A percentile compares a stretch with the other conserved stretches of the same genome.
phyloP scores from a whole-genome alignment of 2,888 invertebrate species.

The Sphaerophoria rueppellii region DNA sequence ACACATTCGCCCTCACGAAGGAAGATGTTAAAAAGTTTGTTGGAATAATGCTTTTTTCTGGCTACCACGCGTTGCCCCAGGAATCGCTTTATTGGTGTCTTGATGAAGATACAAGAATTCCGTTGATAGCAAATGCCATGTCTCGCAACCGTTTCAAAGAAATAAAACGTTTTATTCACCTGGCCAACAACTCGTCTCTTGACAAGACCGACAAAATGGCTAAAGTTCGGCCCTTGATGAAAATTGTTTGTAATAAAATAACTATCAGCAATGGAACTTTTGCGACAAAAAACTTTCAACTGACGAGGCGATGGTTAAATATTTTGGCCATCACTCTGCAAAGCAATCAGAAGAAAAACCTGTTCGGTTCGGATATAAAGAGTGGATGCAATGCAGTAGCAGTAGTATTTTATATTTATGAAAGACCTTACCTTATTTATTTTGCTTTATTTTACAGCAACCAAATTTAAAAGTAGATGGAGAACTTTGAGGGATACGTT shows the following conservation, averaged over 20 bases:
- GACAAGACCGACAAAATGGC: background rate
- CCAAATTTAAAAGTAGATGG: too few species aligned
- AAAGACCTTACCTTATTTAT: too few species aligned
- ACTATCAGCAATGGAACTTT: background rate
- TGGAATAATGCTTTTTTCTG: background rate
- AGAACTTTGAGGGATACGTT: too few species aligned
- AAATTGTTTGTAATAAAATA: background rate
- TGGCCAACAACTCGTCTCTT: background rate
- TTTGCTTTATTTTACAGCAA: too few species aligned
- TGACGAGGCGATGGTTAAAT: constrained; percentile 35
- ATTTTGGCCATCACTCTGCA: constrained; percentile 38
- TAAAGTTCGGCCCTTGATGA: background rate
- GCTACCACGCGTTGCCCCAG: background rate
- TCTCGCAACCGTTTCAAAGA: background rate
- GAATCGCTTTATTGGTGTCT: background rate
- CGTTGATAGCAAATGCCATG: background rate
- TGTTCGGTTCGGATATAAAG: constrained; percentile 60
- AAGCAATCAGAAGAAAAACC: constrained; percentile 45
- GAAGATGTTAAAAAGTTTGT: constrained; percentile 3
- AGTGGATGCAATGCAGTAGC: constrained; percentile 35
- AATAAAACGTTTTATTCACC: background rate
- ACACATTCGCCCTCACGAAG: background rate
- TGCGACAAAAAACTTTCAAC: background rate
- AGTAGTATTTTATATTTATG: too few species aligned
- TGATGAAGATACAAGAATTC: background rate